phyloP scores from a whole-genome alignment of 2,113 vertebrate genomes.

The Cololabis saira region DNA sequence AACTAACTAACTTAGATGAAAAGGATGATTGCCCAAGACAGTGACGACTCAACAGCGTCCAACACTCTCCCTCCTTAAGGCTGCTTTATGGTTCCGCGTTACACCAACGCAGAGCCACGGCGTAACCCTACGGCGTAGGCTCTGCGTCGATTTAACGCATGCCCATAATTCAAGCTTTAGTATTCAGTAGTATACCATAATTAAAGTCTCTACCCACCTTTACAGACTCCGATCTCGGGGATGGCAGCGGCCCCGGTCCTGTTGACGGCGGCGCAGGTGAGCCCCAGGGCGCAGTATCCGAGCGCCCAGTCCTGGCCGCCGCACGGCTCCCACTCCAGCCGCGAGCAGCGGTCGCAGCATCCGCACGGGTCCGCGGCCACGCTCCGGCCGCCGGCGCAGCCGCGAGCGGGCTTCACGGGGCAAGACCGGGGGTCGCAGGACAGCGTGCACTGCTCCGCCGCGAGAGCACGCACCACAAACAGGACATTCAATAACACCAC shows the following conservation, averaged over 20 bases:
- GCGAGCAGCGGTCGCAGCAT: constrained; percentile 81
- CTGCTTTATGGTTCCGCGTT: too few relatives aligned
- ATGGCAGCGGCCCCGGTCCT: constrained; percentile 55
- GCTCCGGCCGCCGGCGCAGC: constrained; percentile 75
- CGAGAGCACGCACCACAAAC: constrained; percentile 64
- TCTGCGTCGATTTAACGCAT: too few relatives aligned
- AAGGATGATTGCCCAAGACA: not conserved
- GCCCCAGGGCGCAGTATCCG: constrained; percentile 82
- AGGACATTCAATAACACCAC: constrained; percentile 58
- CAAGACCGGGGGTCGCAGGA: constrained; percentile 79
- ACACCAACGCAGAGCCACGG: too few relatives aligned
- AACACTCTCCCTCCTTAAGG: too few relatives aligned
- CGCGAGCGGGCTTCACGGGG: constrained; percentile 50
- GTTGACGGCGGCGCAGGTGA: constrained; percentile 80
- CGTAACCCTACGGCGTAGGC: too few relatives aligned
- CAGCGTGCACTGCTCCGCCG: constrained; percentile 75
- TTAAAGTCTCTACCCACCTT: constrained; percentile 68
- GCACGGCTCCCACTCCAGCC: constrained; percentile 82
- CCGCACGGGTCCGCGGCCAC: constrained; percentile 80
- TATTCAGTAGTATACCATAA: too few relatives aligned
- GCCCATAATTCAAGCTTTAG: too few relatives aligned
- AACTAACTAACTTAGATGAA: constrained; percentile 10
- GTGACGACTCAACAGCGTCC: not conserved
- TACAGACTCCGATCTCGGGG: constrained; percentile 80
- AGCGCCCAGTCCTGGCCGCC: constrained; percentile 80